Evolutionary conservation across 1,140 invertebrate species (phyloP), one percentile per base, ranked within the genome.

Genomic region (Dreissena polymorpha): DNA sequence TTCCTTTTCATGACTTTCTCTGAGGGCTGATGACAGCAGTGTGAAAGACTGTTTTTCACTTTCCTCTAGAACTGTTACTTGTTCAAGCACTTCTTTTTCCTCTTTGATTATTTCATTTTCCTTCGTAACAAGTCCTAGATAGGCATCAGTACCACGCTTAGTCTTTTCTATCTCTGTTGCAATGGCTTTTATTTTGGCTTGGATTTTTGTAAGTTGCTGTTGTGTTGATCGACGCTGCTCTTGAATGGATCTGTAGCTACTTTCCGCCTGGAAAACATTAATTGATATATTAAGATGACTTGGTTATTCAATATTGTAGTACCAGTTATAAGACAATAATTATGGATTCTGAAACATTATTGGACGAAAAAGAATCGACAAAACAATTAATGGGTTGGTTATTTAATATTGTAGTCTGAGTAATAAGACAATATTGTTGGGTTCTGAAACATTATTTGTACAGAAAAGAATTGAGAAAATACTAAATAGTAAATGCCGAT

Each of bases 1-100:
- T 90, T 96, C 96, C 83, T 95, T 94, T 88, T 96, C 96, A 88
- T 96, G 96, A 78, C 95, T 95, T 18, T 95, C 94, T 86, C 96
- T 94, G 0, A 96, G 94, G 0, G 95, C 94, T 13, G 95, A 94
- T 0, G 95, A 96, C 83, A 96, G 94, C 0, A 93, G 90, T 1
- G 94, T 92, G 89, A 96, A 96, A 53, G 94, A 91, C 72, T 96
- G 95, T 55, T 96, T 91, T 90, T 96, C 96, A 16, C 83, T 82
- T 78, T 92, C 92, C 84, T 94, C 94, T 21, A 92, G 83, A 16
- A 79, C 55, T 49, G 89, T 85, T 39, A 94, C 90, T 21, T 93
- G 89, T 21, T 91, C 88, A 21, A 88, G 39, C 14, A 93, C 67
- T 39, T 87, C 81, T 49, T 89, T 89, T 84, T 94, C 94, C 63